Base-by-base conservation (phyloP, 2,113 vertebrate species). In the Vimba vimba region DNA sequence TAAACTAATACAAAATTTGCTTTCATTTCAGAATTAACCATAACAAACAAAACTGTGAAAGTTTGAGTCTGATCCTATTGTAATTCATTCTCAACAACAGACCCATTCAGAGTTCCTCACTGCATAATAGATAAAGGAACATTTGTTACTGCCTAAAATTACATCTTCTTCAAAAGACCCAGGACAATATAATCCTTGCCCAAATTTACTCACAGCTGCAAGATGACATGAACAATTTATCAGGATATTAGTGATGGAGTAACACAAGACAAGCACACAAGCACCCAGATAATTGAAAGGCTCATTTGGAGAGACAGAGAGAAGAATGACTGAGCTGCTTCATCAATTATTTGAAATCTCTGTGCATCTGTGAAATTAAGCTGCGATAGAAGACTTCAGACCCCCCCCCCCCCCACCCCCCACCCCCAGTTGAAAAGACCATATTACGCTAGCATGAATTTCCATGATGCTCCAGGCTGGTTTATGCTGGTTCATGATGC, bases 171-270 rank as follows among this genome's bases (percentile, higher is more conserved):
- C 77, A 59, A 17, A 45, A 62, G 57, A n/a, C 30, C 52, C 77
- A 1, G 23, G 11, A 45, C 33, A 62, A 25, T 60, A 39, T 23
- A 45, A 73, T 25, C 45, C 36, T 25, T 80, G 47, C 39, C n/a
- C 15, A 10, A 66, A 64, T 64, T 80, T 80, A 27, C 59, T 66
- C 59, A 64, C 59, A 81, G 36, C 17, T 12, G 13, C 59, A 47
- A 30, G 59, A 81, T 66, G 79, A 66, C 59, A 80, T 27, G 15
- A 47, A 39, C 33, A 66, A 66, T 81, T 66, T 57, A 81, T 81
- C 79, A 64, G 79, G 6, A 66, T 47, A 81, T 66, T 81, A 47
- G 59, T 12, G 59, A 81, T 79, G 36, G 76, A 81, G 79, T 33
- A 80, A 60, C n/a, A 19, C 19, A 79, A 39, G 55, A 43, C 77